A percentile compares a stretch with the other conserved stretches of the same genome.
These are phyloP conservation scores for Maccullochella peelii DNA, from an alignment of 2,113 vertebrate species.

Conservation along the genomic window DNA sequence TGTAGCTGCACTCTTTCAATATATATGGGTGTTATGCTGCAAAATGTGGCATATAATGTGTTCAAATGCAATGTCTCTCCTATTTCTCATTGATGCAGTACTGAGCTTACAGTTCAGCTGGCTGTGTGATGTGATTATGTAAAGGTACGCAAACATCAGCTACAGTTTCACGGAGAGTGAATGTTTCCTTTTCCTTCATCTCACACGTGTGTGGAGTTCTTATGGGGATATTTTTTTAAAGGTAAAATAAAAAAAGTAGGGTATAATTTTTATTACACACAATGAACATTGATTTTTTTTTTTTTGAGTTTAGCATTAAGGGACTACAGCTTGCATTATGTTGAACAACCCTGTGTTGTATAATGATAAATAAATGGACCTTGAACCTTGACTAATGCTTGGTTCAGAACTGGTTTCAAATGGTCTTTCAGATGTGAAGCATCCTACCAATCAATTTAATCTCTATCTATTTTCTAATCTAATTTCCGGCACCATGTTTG, in stretches of 20 bases:
- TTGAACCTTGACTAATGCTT: neutral
- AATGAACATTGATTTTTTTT: no score
- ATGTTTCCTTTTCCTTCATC: neutral
- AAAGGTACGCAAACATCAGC: conserved; percentile 18
- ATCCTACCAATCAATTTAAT: conserved; percentile 3
- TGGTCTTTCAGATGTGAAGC: neutral
- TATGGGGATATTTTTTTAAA: neutral
- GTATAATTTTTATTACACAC: neutral
- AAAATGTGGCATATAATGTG: conserved; percentile 3
- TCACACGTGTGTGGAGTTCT: neutral
- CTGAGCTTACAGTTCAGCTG: conserved; percentile 24
- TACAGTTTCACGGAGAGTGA: conserved; percentile 6
- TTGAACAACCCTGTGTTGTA: no score
- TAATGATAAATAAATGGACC: no score
- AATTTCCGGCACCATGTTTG: neutral
- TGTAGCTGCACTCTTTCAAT: neutral
- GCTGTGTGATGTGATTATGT: conserved; percentile 50
- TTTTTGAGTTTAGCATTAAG: no score
- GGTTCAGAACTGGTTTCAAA: neutral
- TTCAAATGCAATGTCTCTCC: conserved; percentile 4
- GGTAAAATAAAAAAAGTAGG: neutral
- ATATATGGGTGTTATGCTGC: neutral
- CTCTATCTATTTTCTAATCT: no score
- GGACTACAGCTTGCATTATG: no score
- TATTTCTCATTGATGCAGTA: conserved; percentile 34